phyloP scores from a whole-genome alignment of 2,888 invertebrate species.

The Heliconius ethilla region DNA sequence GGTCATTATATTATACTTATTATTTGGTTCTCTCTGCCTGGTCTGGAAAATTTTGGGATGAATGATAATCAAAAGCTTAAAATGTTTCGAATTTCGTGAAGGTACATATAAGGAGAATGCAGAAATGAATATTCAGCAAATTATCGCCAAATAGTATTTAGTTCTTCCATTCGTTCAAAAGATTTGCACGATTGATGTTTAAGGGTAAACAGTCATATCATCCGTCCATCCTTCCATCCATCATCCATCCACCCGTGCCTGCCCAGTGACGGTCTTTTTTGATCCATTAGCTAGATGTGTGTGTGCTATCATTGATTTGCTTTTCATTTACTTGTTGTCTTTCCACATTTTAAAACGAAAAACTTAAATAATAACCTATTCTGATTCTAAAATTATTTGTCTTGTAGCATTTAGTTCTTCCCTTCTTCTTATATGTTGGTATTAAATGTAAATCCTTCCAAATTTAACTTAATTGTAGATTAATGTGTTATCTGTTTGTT shows the following conservation, averaged over 20 bases:
- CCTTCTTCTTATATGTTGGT: constrained; percentile 13
- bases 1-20: too few relatives aligned
- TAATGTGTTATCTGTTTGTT: constrained; percentile 4
- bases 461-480: constrained; percentile 21
- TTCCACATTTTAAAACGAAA: constrained; percentile 57
- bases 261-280: constrained; percentile 70
- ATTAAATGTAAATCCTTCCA: constrained; percentile 2
- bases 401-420: neutral
- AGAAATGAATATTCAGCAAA: constrained; percentile 28
- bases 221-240: constrained; percentile 52
- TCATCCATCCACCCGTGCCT: constrained; percentile 54
- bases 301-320: constrained; percentile 63
- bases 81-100: too few relatives aligned
- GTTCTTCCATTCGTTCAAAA: constrained; percentile 22
- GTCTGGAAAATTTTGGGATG: too few relatives aligned
- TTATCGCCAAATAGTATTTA: constrained; percentile 30
- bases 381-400: constrained; percentile 2
- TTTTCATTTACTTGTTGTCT: constrained; percentile 64
- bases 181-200: constrained; percentile 41
- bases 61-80: too few relatives aligned
- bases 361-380: constrained; percentile 28
- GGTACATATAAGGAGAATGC: neutral
- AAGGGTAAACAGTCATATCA: constrained; percentile 26
- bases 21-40: too few relatives aligned
- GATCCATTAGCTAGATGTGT: constrained; percentile 70